A percentile compares a stretch with the other conserved stretches of the same genome.
Evolutionary conservation across 2,113 vertebrate genomes (phyloP).

Genomic region (Perccottus glenii): DNA sequence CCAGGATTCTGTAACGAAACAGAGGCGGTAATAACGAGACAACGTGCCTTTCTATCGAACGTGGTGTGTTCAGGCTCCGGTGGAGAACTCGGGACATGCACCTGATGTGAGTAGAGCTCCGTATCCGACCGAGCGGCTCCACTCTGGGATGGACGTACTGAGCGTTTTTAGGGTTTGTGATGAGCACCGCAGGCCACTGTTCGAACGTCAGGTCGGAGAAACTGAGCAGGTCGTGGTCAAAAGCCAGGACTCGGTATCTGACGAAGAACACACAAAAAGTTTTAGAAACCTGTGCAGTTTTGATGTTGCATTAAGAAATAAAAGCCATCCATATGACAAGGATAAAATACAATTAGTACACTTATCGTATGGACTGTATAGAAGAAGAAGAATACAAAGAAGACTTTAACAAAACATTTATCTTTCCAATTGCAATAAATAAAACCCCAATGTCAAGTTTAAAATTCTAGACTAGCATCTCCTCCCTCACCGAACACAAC

Average conservation of each 20-base stretch:
- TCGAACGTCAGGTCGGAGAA: slow-evolving; percentile 90
- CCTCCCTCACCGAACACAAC: too few species aligned
- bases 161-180: slow-evolving; percentile 94
- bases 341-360: too few species aligned
- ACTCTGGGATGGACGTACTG: slow-evolving; percentile 87
- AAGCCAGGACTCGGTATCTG: slow-evolving; percentile 91
- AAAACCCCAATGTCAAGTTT: too few species aligned
- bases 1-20: slow-evolving; percentile 83
- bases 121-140: slow-evolving; percentile 88
- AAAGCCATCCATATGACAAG: too few species aligned
- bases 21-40: not conserved
- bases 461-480: too few species aligned
- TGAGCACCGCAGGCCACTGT: slow-evolving; percentile 91
- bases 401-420: too few species aligned
- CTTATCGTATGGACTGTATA: too few species aligned
- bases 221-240: slow-evolving; percentile 95
- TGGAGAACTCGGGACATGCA: slow-evolving; percentile 67
- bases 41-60: not conserved
- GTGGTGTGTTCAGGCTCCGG: not conserved
- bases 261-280: not conserved
- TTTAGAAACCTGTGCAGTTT: not conserved
- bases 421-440: too few species aligned
- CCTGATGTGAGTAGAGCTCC: slow-evolving; percentile 93
- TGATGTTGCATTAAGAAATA: too few species aligned
- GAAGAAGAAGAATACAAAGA: too few species aligned